Evolutionary conservation across 2,888 invertebrate species (phyloP).

Genomic region (Lumbricus terrestris): DNA sequence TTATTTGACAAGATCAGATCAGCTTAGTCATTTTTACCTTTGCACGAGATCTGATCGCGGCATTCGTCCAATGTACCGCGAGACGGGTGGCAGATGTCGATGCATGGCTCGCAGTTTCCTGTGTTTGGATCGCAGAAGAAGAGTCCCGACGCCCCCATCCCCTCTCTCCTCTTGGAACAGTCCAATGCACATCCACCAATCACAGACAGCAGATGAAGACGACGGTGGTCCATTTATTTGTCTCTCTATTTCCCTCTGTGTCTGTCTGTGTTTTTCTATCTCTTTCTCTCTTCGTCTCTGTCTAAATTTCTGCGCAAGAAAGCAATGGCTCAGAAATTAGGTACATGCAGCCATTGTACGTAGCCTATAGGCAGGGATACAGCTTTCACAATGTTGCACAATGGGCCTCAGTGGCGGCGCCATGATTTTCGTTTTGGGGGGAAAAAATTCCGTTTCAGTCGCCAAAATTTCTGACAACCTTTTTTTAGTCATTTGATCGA

Average conservation of each 20-base stretch:
- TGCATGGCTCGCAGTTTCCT: not conserved
- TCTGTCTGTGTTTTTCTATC: not conserved
- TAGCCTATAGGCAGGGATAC: too few relatives aligned
- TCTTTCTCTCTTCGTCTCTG: not conserved
- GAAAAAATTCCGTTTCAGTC: too few relatives aligned
- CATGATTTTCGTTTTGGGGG: too few relatives aligned
- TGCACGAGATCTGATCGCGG: not conserved
- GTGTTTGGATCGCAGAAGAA: not conserved
- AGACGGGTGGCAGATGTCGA: constrained; percentile 8
- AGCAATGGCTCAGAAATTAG: not conserved
- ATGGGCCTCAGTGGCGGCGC: too few relatives aligned
- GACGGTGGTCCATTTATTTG: not conserved
- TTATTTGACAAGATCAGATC: not conserved
- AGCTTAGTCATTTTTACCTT: not conserved
- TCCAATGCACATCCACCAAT: not conserved
- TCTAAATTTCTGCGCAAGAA: not conserved
- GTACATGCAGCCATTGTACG: not conserved
- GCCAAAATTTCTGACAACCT: too few relatives aligned
- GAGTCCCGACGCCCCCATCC: too few relatives aligned
- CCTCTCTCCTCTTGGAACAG: not conserved
- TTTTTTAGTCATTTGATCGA: too few relatives aligned
- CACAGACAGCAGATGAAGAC: not conserved
- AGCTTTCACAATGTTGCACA: too few relatives aligned
- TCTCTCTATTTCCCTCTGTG: not conserved
- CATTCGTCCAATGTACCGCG: not conserved